Conservation (phyloP, 2,113 vertebrate species). For the Callochromis pleurospilus region DNA sequence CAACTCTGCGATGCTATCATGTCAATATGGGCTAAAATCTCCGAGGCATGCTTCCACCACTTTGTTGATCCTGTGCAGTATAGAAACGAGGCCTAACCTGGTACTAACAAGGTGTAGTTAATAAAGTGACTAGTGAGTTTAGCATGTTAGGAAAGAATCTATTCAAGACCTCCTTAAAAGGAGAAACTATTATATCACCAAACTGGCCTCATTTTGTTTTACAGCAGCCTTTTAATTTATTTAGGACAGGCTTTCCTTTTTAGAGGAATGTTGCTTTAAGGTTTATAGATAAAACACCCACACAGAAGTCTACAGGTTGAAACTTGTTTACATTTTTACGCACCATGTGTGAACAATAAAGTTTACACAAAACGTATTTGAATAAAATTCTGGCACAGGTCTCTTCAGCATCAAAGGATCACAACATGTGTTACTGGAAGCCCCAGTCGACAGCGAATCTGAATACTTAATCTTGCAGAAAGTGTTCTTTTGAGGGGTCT, state of each 20-base stretch:
- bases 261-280: not conserved
- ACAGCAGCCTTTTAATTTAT: not conserved
- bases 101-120: not conserved
- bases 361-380: fast-evolving
- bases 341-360: not conserved
- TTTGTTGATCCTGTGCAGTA: not conserved
- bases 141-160: not conserved
- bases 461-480: not conserved
- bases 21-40: not conserved
- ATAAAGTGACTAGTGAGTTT: not conserved
- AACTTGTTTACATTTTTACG: not conserved
- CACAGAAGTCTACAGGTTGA: not conserved
- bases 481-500: not conserved
- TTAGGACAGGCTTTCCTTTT: not conserved
- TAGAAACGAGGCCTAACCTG: not conserved
- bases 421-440: not conserved
- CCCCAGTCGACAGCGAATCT: not conserved
- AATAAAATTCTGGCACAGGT: not conserved
- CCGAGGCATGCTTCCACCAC: not conserved
- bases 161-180: not conserved
- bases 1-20: not conserved
- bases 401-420: not conserved
- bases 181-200: not conserved
- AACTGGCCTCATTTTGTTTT: not conserved
- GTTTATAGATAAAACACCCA: not conserved